These are phyloP conservation scores for Alloscopus bannaensis DNA, from an alignment of 2,888 invertebrate species.

Conservation along the genomic window DNA sequence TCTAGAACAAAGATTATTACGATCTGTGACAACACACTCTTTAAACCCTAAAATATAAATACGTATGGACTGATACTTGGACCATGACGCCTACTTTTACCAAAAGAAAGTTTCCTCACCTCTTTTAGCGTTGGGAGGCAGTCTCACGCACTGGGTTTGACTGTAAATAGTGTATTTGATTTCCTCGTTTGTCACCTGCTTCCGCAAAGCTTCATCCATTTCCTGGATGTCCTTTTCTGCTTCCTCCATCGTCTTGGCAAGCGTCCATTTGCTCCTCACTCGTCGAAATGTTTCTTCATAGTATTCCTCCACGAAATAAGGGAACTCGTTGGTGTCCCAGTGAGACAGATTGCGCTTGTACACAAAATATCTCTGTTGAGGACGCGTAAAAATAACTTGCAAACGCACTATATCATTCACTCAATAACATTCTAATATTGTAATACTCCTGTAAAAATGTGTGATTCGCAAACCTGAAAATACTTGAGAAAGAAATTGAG, in stretches of 20 bases:
- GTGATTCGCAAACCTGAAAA: too few relatives aligned
- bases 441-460: too few relatives aligned
- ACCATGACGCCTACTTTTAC: background rate
- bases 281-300: conserved; percentile 89
- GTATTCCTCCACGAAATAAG: conserved; percentile 91
- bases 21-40: too few relatives aligned
- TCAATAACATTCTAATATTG: too few relatives aligned
- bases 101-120: too few relatives aligned
- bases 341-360: conserved; percentile 87
- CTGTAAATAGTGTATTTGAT: conserved; percentile 1
- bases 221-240: conserved; percentile 89
- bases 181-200: background rate
- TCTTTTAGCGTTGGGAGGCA: too few relatives aligned
- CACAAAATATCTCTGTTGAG: conserved; percentile 90
- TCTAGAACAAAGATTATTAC: background rate
- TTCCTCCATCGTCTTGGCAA: conserved; percentile 86
- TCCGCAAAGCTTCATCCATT: conserved; percentile 77
- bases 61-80: background rate
- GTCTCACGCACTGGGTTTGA: background rate
- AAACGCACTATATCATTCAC: too few relatives aligned
- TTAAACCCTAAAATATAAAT: background rate
- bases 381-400: too few relatives aligned
- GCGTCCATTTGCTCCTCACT: conserved; percentile 87
- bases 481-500: conserved; percentile 94
- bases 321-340: conserved; percentile 87